Evolutionary conservation across 2,797 vertebrate species (phyloP).

Genomic region (Enoplosus armatus): DNA sequence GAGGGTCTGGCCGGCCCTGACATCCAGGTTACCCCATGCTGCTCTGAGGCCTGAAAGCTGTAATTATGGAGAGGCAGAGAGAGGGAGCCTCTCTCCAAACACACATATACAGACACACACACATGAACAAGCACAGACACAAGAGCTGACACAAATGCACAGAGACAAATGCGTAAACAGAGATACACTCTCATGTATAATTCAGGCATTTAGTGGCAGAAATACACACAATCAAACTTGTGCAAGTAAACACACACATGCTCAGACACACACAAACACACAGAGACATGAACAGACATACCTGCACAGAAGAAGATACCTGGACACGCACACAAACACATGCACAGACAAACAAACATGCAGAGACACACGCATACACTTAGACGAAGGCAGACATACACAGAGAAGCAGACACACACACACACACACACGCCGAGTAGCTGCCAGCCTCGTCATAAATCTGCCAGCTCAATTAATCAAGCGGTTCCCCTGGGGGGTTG

Average conservation of each 20-base stretch:
- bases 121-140: not conserved
- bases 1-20: slow-evolving; percentile 68
- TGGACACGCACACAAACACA: not conserved
- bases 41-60: slow-evolving; percentile 69
- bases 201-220: slow-evolving; percentile 9
- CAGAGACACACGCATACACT: slow-evolving; percentile 13
- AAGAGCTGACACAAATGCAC: slow-evolving; percentile 11
- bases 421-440: slow-evolving; percentile 39
- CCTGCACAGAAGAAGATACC: not conserved
- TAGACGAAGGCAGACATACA: slow-evolving; percentile 19
- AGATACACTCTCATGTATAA: slow-evolving; percentile 24
- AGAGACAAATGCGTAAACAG: slow-evolving; percentile 25
- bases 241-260: not conserved
- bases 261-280: not conserved
- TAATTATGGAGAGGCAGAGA: slow-evolving; percentile 72
- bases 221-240: not conserved
- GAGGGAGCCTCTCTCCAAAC: slow-evolving; percentile 25
- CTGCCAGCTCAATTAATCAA: slow-evolving; percentile 81
- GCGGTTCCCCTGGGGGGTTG: slow-evolving; percentile 71
- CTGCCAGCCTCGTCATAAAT: slow-evolving; percentile 78
- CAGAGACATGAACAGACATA: slow-evolving; percentile 9
- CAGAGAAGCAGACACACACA: slow-evolving; percentile 23
- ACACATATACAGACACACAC: slow-evolving; percentile 31
- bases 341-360: slow-evolving; percentile 10
- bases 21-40: slow-evolving; percentile 69